phyloP scores from a whole-genome alignment of 2,113 vertebrate genomes.

The Dicerorhinus sumatrensis region DNA sequence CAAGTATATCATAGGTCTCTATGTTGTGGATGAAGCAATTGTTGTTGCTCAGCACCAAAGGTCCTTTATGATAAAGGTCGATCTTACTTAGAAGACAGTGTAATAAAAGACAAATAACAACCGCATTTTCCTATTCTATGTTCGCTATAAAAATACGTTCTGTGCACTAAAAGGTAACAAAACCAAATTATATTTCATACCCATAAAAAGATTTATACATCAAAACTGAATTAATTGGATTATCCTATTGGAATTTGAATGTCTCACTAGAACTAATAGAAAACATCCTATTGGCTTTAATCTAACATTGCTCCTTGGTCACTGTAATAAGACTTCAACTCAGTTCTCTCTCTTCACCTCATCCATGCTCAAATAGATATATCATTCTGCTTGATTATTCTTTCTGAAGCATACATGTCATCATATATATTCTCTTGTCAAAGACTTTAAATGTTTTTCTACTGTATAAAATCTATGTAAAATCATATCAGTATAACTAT shows the following conservation, averaged over 20 bases:
- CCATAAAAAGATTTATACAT: neutral
- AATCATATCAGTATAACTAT: neutral
- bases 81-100: neutral
- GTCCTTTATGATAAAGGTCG: neutral
- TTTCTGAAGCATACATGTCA: neutral
- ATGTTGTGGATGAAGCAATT: neutral
- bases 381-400: neutral
- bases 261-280: neutral
- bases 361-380: neutral
- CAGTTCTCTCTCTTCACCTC: neutral
- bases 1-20: neutral
- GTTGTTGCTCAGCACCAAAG: neutral
- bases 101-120: neutral
- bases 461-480: neutral
- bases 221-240: neutral
- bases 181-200: neutral
- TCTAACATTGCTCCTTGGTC: neutral
- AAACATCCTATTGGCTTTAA: neutral
- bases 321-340: neutral
- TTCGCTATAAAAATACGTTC: neutral
- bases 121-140: neutral
- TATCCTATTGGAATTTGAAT: neutral
- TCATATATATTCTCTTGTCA: neutral
- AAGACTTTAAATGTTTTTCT: neutral
- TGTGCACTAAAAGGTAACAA: neutral